Percentiles rank a stretch among this genome's conserved stretches.
Conservation (phyloP, 2,888 invertebrate genomes). For the Lymantria dispar region DNA sequence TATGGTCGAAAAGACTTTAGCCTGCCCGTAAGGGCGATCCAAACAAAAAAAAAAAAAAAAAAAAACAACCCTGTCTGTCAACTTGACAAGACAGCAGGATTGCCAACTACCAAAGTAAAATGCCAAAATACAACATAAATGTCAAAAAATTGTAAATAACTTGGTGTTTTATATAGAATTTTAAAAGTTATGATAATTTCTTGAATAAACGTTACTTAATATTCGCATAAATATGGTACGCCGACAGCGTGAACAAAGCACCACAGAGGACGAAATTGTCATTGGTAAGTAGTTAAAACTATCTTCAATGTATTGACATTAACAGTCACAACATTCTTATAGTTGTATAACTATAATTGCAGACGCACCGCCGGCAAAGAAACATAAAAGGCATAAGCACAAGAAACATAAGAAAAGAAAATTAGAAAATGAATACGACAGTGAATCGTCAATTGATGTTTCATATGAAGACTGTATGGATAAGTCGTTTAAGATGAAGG, state of each 20-base stretch:
- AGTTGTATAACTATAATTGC: conserved; percentile 21
- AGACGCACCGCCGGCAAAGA: conserved; percentile 79
- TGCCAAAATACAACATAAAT: too few species aligned
- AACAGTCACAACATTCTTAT: not conserved
- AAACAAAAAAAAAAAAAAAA: too few species aligned
- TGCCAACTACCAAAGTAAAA: too few species aligned
- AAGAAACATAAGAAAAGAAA: conserved; percentile 83
- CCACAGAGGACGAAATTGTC: conserved; percentile 74
- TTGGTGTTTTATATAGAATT: too few species aligned
- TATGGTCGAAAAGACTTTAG: too few species aligned
- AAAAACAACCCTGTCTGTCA: too few species aligned
- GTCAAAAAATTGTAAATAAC: too few species aligned
- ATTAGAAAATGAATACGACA: conserved; percentile 77
- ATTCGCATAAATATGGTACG: conserved; percentile 57
- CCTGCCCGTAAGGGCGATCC: too few species aligned
- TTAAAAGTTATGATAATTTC: not conserved
- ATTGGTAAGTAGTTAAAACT: conserved; percentile 53
- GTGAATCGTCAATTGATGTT: conserved; percentile 78
- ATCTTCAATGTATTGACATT: not conserved
- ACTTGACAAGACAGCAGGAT: too few species aligned
- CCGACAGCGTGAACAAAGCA: conserved; percentile 69
- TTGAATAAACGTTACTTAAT: not conserved
- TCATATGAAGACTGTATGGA: conserved; percentile 71
- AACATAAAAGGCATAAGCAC: conserved; percentile 86
- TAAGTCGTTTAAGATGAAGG: conserved; percentile 78